Percentiles rank a stretch among this genome's conserved stretches.
Conservation (phyloP, 1,140 invertebrate species). For the Drosophila auraria region DNA sequence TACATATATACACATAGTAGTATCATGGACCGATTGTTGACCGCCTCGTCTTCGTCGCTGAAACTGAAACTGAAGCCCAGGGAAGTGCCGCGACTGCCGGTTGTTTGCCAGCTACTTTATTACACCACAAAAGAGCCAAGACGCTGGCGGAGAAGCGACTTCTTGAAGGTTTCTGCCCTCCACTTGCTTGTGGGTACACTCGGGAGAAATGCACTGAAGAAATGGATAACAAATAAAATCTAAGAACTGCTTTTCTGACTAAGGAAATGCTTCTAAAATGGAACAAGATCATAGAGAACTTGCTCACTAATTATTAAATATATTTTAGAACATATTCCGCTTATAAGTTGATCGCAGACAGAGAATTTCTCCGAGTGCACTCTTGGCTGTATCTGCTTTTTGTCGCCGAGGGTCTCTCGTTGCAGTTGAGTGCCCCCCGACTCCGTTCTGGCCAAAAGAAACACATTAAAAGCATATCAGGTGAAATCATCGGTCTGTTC, state of each 20-base stretch:
- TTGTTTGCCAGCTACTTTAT: constrained; percentile 68
- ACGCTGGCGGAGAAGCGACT: constrained; percentile 19
- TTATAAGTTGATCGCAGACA: too few species aligned
- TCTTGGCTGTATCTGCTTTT: constrained; percentile 15
- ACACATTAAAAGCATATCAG: constrained; percentile 81
- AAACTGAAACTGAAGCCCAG: constrained; percentile 74
- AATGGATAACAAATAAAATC: background rate
- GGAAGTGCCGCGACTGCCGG: constrained; percentile 51
- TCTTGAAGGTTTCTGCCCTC: constrained; percentile 12
- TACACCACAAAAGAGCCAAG: constrained; percentile 63
- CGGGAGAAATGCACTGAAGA: background rate
- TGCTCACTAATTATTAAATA: background rate
- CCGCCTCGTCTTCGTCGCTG: constrained; percentile 51
- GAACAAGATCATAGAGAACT: too few species aligned
- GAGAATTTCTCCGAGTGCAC: background rate
- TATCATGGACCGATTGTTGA: constrained; percentile 71
- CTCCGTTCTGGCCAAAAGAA: constrained; percentile 65
- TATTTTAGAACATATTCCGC: background rate
- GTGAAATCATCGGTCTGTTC: constrained; percentile 69
- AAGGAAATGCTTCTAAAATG: background rate
- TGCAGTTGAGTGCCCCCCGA: constrained; percentile 70
- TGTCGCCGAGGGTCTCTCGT: constrained; percentile 62
- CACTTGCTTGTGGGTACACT: background rate
- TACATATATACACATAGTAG: constrained; percentile 16
- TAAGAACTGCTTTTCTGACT: background rate